Conservation (phyloP, 2,888 invertebrate species). For the Dromius quadrimaculatus region DNA sequence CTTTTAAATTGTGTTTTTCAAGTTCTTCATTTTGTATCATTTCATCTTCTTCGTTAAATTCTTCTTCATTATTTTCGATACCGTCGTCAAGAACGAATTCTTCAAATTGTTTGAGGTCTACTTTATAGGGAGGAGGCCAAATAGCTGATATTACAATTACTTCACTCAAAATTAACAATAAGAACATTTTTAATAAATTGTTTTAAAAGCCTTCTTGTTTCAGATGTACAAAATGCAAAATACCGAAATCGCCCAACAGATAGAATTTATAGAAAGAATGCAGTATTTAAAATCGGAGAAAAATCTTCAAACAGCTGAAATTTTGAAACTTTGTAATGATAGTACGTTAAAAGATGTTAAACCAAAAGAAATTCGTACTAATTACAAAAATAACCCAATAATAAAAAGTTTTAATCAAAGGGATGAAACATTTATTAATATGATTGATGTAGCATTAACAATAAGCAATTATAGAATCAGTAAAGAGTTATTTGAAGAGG, state of each 20-base stretch:
- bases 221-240: slow-evolving; percentile 79
- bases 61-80: slow-evolving; percentile 62
- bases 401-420: slow-evolving; percentile 61
- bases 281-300: slow-evolving; percentile 64
- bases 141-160: slow-evolving; percentile 16
- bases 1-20: slow-evolving; percentile 55
- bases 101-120: slow-evolving; percentile 63
- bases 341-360: slow-evolving; percentile 63
- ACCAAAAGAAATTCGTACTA: slow-evolving; percentile 58
- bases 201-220: slow-evolving; percentile 57
- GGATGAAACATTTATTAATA: slow-evolving; percentile 64
- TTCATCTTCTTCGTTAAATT: slow-evolving; percentile 65
- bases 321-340: slow-evolving; percentile 63
- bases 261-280: slow-evolving; percentile 78
- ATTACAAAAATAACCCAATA: slow-evolving; percentile 28
- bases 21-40: slow-evolving; percentile 63
- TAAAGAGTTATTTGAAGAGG: slow-evolving; percentile 59
- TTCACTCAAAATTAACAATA: slow-evolving; percentile 17
- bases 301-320: slow-evolving; percentile 60
- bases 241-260: slow-evolving; percentile 74
- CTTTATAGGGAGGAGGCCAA: slow-evolving; percentile 64
- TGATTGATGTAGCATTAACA: slow-evolving; percentile 61
- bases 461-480: slow-evolving; percentile 58
- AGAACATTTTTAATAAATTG: slow-evolving; percentile 5
- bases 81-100: slow-evolving; percentile 63